Evolutionary conservation across 2,888 invertebrate genomes (phyloP), one percentile per base, ranked within the genome.

Genomic region (Lamellibrachia satsuma): DNA sequence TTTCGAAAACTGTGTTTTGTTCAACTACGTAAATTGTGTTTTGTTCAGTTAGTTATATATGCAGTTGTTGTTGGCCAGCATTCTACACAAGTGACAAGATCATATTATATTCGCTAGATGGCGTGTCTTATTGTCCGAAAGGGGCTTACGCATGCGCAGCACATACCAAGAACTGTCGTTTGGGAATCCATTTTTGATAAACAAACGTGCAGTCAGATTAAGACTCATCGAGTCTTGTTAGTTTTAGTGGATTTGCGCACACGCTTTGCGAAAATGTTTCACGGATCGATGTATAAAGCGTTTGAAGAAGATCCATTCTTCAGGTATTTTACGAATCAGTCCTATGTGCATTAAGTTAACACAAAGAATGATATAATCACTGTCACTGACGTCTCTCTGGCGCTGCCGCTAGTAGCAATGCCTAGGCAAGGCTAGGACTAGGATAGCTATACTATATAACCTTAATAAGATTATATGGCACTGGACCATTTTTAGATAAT

Each of bases 261-360:
- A 75, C 39, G 39, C 39, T 75, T 75, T 75, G 22, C 22, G 75
- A 75, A 75, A n/a, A 75, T 75, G 75, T 75, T 75, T 75, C 75
- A 75, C 22, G 75, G 75, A 75, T 75, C 75, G 75, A 93, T 92
- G 93, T 92, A 92, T 90, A 52, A 92, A 15, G 92, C 90, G 27
- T 93, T 93, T 92, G 91, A 90, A 22, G 91, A 93, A 52, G 93
- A 93, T 90, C 92, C 92, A n/a, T 93, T 93, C 55, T 93, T 93
- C 92, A 90, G 92, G 93, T 93, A n/a, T 27, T 90, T 57, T 8
- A 60, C 15, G 22, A 75, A 75, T 22, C 75, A 75, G 75, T 15
- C 75, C 22, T 75, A n/a, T 22, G 6, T 75, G 55, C 55, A 55
- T 55, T 55, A 55, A 55, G 39, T 39, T 39, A 39, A 39, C 1